Percentiles rank a stretch among this genome's conserved stretches.
Conservation (phyloP, 2,888 invertebrate species). For the Cremastinae sp. region DNA sequence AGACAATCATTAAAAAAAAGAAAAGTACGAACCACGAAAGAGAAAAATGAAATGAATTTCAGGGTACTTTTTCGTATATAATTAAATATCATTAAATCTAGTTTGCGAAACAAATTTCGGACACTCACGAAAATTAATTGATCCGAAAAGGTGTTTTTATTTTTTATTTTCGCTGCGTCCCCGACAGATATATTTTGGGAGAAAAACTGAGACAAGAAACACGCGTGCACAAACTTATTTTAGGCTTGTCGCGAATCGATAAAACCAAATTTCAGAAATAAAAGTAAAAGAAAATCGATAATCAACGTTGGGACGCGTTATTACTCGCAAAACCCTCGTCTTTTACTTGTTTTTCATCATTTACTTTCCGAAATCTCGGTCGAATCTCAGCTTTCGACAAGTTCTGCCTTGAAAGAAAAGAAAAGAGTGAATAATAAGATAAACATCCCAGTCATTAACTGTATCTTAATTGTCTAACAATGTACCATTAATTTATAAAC, state of each 20-base stretch:
- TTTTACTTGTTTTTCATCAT: neutral
- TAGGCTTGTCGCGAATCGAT: slow-evolving; percentile 37
- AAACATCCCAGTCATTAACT: too few relatives aligned
- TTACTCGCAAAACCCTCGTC: neutral
- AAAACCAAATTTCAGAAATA: slow-evolving; percentile 36
- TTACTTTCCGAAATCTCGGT: slow-evolving; percentile 13
- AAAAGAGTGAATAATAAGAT: too few relatives aligned
- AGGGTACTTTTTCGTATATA: slow-evolving; percentile 37
- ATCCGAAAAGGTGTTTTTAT: neutral
- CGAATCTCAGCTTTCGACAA: slow-evolving; percentile 36
- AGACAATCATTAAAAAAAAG: slow-evolving; percentile 63
- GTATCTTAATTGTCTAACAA: too few relatives aligned
- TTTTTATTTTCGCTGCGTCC: neutral
- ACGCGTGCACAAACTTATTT: slow-evolving; percentile 36
- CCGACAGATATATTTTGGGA: slow-evolving; percentile 14
- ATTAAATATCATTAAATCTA: slow-evolving; percentile 40
- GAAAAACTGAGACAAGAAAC: slow-evolving; percentile 29
- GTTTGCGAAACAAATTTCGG: slow-evolving; percentile 25
- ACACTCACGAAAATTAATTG: neutral
- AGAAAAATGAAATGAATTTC: slow-evolving; percentile 57
- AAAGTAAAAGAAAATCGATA: slow-evolving; percentile 13
- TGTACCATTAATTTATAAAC: too few relatives aligned
- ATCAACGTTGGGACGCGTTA: neutral
- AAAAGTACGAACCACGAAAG: slow-evolving; percentile 50
- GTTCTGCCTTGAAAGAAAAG: neutral